Conservation (phyloP, 1,140 invertebrate species). For the Eulimnadia texana region DNA sequence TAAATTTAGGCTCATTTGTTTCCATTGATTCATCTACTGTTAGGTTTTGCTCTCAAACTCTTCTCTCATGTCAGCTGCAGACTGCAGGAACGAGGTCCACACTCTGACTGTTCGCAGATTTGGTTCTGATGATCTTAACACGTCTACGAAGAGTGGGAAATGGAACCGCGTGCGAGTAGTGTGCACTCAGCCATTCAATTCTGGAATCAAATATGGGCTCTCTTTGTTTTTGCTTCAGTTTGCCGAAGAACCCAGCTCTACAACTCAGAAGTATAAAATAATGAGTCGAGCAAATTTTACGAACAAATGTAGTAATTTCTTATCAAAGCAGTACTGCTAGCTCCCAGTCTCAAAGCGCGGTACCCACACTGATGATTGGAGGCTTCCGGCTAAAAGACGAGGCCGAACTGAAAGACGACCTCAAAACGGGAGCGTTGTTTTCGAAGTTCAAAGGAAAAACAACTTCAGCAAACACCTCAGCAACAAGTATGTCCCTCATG, state of each 20-base stretch:
- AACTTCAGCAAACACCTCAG: not conserved
- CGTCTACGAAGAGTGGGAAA: conserved; percentile 40
- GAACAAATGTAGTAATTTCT: no score
- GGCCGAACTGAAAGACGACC: not conserved
- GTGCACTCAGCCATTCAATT: conserved; percentile 76
- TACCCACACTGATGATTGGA: conserved; percentile 14
- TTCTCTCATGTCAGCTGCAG: conserved; percentile 62
- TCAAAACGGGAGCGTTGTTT: conserved; percentile 11
- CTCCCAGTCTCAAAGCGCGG: no score
- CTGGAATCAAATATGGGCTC: conserved; percentile 56
- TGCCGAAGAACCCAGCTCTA: not conserved
- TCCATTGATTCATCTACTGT: conserved; percentile 12
- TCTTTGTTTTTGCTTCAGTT: conserved; percentile 45
- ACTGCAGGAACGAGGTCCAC: conserved; percentile 49
- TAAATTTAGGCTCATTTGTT: not conserved
- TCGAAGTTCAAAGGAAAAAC: conserved; percentile 8
- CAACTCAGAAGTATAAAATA: no score
- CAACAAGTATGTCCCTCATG: not conserved
- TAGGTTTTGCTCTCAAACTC: conserved; percentile 60
- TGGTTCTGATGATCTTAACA: conserved; percentile 41
- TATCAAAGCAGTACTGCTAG: no score
- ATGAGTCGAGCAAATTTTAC: not conserved
- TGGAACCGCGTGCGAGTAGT: conserved; percentile 73
- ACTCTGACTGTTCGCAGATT: conserved; percentile 59
- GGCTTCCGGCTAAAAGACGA: conserved; percentile 13